Conservation (phyloP, 2,113 vertebrate genomes). For the Boulengeromyrus knoepffleri region DNA sequence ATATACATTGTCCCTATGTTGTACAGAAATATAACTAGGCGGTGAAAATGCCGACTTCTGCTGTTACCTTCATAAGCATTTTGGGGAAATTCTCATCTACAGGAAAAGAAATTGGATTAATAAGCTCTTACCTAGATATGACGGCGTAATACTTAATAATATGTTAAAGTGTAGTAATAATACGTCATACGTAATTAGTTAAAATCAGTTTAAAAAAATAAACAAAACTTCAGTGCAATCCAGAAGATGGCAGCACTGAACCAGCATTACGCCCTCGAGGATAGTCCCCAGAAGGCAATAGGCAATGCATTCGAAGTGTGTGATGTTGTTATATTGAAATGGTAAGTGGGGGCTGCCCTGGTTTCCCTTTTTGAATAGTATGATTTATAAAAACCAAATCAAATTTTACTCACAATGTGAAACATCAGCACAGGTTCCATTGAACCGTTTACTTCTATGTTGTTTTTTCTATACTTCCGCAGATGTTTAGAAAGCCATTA, state of each 20-base stretch:
- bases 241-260: constrained; percentile 12
- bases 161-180: not conserved
- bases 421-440: not conserved
- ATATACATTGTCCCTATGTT: not conserved
- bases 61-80: not conserved
- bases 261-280: not conserved
- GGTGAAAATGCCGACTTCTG: not conserved
- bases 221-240: not conserved
- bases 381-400: not conserved
- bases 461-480: not conserved
- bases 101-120: not conserved
- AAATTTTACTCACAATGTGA: not conserved
- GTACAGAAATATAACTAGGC: not conserved
- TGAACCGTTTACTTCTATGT: not conserved
- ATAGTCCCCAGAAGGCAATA: not conserved
- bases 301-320: not conserved
- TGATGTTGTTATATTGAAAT: not conserved
- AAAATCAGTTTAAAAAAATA: not conserved
- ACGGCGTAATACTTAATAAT: not conserved
- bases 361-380: not conserved
- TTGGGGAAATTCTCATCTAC: not conserved
- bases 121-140: not conserved
- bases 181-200: not conserved
- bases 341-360: not conserved
- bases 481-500: not conserved